Evolutionary conservation across 2,797 vertebrate genomes (phyloP), one percentile per base, ranked within the genome.

Genomic region (Thunnus albacares): DNA sequence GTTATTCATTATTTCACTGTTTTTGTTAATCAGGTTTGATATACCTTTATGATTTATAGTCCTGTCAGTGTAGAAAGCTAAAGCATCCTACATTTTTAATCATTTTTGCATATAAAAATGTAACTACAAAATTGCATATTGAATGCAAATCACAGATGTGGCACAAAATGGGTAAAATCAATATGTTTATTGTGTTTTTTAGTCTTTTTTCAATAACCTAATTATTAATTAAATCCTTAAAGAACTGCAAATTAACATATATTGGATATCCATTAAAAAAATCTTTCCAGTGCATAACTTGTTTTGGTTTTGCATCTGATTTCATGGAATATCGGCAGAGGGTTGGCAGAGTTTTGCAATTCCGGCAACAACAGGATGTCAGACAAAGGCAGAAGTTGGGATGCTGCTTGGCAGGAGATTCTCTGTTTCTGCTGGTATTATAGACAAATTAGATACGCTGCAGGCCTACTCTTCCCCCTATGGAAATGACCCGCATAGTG

Each of bases 371-470:
- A 73, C 71, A 81, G 82, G 71, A 87, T 79, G 80, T 88, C 80
- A 85, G 71, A 87, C 85, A 90, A 80, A 91, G 77, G 79, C 67
- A 76, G 75, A 77, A 78, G 81, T 85, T 75, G 82, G 76, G 89
- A 86, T 89, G 81, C 71, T 66, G 80, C 84, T 85, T 86, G 88
- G 88, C 83, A 87, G 80, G 77, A 89, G 84, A 86, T 75, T 90
- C 82, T 79, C 78, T 51, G 95, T 96, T 96, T 96, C 95, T 93
- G 85, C 91, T 90, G 93, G 92, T 93, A 94, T 96, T 96, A 96
- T 96, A 95, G 95, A 96, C 95, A 96, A 96, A 98, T 98, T 97
- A 96, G 94, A 93, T 86, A 95, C 84, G 93, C 95, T 85, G 83
- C 89, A 87, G 93, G 93, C 89, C 94, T 92, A 85, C 87, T 82